Percentiles rank a stretch among this genome's conserved stretches.
Conservation (phyloP, 2,113 vertebrate genomes). For the Scalopus aquaticus region DNA sequence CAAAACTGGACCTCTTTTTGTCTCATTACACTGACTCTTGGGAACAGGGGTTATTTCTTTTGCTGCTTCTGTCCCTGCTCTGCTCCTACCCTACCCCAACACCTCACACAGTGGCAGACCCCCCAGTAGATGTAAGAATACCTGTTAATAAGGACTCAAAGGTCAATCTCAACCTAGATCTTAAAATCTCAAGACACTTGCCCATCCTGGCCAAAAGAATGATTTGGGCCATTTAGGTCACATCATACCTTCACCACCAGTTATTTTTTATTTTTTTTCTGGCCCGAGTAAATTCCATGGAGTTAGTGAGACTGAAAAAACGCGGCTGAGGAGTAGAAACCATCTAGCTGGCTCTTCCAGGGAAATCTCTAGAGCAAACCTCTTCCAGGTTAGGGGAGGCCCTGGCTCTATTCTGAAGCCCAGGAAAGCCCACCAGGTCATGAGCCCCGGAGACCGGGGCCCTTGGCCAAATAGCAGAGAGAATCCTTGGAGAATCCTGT, state of each 20-base stretch:
- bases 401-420: not conserved
- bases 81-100: not conserved
- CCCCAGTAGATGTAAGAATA: not conserved
- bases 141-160: not conserved
- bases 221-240: not conserved
- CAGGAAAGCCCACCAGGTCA: accelerated
- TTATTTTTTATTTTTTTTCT: conserved; percentile 3
- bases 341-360: not conserved
- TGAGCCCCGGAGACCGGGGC: not conserved
- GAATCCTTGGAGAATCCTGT: not conserved
- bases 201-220: not conserved
- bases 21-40: not conserved
- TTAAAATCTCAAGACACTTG: not conserved
- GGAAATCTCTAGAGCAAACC: not conserved
- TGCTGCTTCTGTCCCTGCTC: not conserved
- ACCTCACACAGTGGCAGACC: not conserved
- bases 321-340: not conserved
- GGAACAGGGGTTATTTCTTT: not conserved
- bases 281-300: not conserved
- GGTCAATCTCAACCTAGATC: not conserved
- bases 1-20: not conserved
- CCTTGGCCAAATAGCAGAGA: not conserved
- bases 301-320: not conserved
- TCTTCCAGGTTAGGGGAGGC: not conserved
- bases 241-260: not conserved